Conservation (phyloP, 2,113 vertebrate species). For the Cynopterus brachyotis region DNA sequence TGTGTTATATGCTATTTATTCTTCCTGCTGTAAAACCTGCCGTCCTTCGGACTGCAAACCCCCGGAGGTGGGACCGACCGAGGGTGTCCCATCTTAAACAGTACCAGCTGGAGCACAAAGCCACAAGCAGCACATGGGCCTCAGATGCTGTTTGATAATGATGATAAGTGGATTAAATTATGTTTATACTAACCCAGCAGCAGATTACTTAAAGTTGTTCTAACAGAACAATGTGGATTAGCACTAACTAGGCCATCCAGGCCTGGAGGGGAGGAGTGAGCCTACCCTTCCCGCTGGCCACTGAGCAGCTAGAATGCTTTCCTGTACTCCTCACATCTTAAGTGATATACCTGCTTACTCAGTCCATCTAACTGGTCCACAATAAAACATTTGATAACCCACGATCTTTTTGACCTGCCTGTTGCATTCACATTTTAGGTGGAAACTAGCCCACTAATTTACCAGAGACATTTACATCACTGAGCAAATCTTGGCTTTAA, state of each 20-base stretch:
- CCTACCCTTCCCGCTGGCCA: not conserved
- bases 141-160: not conserved
- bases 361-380: not conserved
- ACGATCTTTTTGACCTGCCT: not conserved
- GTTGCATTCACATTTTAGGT: not conserved
- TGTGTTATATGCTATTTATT: not conserved
- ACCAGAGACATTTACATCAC: not conserved
- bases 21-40: not conserved
- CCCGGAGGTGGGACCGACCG: not conserved
- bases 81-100: not conserved
- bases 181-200: conserved; percentile 22
- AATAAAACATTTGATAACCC: not conserved
- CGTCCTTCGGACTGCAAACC: not conserved
- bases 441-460: not conserved
- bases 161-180: conserved; percentile 29
- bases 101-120: not conserved
- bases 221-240: not conserved
- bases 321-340: not conserved
- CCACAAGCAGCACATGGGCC: not conserved
- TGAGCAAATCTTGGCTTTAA: not conserved
- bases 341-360: not conserved
- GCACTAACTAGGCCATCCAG: conserved; percentile 8
- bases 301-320: not conserved
- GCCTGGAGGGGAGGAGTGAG: too few relatives aligned
- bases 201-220: conserved; percentile 14